phyloP scores from a whole-genome alignment of 2,113 vertebrate genomes.

The Platichthys stellatus region DNA sequence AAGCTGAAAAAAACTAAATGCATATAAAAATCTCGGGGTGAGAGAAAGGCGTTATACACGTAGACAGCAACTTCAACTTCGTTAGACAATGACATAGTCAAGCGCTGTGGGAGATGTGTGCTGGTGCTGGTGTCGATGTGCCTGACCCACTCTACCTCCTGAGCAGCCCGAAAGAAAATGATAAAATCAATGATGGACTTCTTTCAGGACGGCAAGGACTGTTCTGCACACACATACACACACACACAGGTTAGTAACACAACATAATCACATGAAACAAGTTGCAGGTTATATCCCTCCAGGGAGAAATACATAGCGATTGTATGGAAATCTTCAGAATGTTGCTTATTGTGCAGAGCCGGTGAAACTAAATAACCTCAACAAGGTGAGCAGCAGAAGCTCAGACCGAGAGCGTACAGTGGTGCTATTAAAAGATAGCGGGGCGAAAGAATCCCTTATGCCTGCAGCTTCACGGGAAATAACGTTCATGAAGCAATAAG shows the following conservation, averaged over 20 bases:
- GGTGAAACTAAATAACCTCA: slow-evolving; percentile 35
- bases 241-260: background rate
- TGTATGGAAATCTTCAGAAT: slow-evolving; percentile 41
- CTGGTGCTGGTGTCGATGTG: too few relatives aligned
- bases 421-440: slow-evolving; percentile 51
- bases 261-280: slow-evolving; percentile 11
- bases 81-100: too few relatives aligned
- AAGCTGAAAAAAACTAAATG: too few relatives aligned
- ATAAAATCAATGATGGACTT: slow-evolving; percentile 36
- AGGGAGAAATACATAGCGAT: slow-evolving; percentile 35
- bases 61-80: too few relatives aligned
- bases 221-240: background rate
- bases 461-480: slow-evolving; percentile 45
- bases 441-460: slow-evolving; percentile 30
- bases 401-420: background rate
- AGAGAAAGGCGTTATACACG: too few relatives aligned
- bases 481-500: slow-evolving; percentile 51
- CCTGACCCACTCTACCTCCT: too few relatives aligned
- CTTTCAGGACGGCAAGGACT: background rate
- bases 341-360: slow-evolving; percentile 38
- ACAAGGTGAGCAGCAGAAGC: slow-evolving; percentile 17
- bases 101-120: too few relatives aligned
- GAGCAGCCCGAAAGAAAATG: background rate
- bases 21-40: too few relatives aligned
- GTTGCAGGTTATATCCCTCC: slow-evolving; percentile 19